Base-by-base conservation (phyloP, 2,113 vertebrate genomes). In the Passerina amoena region DNA sequence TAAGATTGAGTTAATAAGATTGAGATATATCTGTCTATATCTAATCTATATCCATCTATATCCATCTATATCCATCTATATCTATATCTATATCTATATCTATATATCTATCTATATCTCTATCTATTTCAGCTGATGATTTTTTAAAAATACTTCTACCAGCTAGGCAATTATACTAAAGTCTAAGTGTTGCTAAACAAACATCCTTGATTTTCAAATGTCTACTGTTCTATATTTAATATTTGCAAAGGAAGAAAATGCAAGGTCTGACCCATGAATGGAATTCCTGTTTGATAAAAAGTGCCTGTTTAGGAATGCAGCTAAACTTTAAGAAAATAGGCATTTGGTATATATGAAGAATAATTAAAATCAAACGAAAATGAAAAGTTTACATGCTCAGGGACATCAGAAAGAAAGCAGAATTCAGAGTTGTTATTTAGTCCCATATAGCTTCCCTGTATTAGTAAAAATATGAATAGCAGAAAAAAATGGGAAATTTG, bases 391-490 rank as follows among this genome's bases (percentile, higher is more conserved):
- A 21, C 48, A 57, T n/a, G 35, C 19, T 79, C 30, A 48, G 14
- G 12, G 11, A 82, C 30, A 60, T 17, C 19, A 88, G 27, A 87
- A 79, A 82, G 15, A 33, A 56, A 68, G 14, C 28, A 77, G 47
- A 66, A 92, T 48, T 90, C 37, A 66, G 51, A 83, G 19, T 19
- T 54, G 5, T 57, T 65, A 27, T 8, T 23, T 31, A 66, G 23
- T 61, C 10, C 12, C 4, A 15, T 47, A 59, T 47, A 59, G 7
- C 14, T 61, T 76, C 12, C 5, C 6, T 1, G 0, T 59, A 5
- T 57, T 66, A 33, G 7, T 40, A 77, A 12, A 5, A 6, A 45
- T 54, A 35, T 27, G 23, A 83, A 38, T 50, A 90, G 11, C 2
- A 35, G 8, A 0, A 37, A 71, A 63, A 71, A 60, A 30, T 4